Evolutionary conservation across 2,888 invertebrate genomes (phyloP), one percentile per base, ranked within the genome.

Genomic region (Parnassius orleans): DNA sequence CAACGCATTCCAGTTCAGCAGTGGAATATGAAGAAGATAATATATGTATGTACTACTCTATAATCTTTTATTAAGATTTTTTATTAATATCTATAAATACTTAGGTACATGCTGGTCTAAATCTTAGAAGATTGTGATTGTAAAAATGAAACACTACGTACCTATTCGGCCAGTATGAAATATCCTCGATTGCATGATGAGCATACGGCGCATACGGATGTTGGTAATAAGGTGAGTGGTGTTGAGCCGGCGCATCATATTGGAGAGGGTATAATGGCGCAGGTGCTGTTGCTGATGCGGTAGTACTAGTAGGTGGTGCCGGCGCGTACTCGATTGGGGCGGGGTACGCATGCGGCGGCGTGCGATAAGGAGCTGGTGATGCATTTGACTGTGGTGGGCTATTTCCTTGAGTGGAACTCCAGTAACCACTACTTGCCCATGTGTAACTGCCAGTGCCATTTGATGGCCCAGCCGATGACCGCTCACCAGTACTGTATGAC

Each of bases 131-230:
- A 33, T 33, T 33, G 33, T 33, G 33, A 33, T 33, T 33, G 33
- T 33, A 33, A 33, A 33, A 33, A 33, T 33, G 33, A 33, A 33
- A 33, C 33, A 33, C 33, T 46, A 46, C n/a, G 5, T 60, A 90
- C 90, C 90, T 83, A 69, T 91, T 90, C 46, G 90, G 90, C 90
- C 90, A 91, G 65, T 90, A 91, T 0, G 90, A 90, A 57, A 91
- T 90, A 68, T 91, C 90, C 71, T 91, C 90, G 60, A 91, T 89
- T 5, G 90, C 87, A 63, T 91, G 90, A 69, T 91, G 90, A 19
- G 87, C 89, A 65, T 91, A 91, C 11, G 90, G 90, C 50, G 90
- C 87, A 64, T 91, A 91, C 19, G 90, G 89, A 66, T 90, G 90
- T 69, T 91, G 90, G 65, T 91, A 91, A 66, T 91, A 91, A 0